These are phyloP conservation scores for Troilus luridus DNA, from an alignment of 2,888 invertebrate species.

Conservation along the genomic window DNA sequence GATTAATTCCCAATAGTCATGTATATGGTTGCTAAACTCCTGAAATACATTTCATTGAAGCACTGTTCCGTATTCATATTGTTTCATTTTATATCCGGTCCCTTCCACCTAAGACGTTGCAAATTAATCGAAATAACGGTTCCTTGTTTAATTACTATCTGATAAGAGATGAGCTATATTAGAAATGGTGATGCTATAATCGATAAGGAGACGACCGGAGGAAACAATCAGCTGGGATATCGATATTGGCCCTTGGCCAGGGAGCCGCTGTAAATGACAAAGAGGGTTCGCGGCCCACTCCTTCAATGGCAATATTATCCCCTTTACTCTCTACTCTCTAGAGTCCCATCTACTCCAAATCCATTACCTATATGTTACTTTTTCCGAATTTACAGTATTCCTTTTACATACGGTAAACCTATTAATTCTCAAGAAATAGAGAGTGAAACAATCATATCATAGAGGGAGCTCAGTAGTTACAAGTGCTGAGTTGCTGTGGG, in stretches of 20 bases:
- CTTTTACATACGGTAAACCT: too few species aligned
- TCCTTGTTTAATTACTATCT: not conserved
- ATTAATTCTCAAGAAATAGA: too few species aligned
- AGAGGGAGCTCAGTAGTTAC: too few species aligned
- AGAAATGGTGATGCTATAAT: slow-evolving; percentile 12
- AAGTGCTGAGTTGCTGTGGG: too few species aligned
- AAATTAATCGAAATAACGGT: not conserved
- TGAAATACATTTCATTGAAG: too few species aligned
- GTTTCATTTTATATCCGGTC: too few species aligned
- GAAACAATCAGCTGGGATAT: slow-evolving; percentile 38
- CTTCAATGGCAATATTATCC: slow-evolving; percentile 37
- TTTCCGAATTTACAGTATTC: not conserved
- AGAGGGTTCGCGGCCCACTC: slow-evolving; percentile 38
- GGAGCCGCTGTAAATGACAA: slow-evolving; percentile 30
- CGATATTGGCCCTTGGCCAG: slow-evolving; percentile 28
- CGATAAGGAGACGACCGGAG: not conserved
- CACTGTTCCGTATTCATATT: too few species aligned
- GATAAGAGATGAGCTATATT: not conserved
- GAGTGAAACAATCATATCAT: too few species aligned
- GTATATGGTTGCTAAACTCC: too few species aligned
- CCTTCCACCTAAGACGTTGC: not conserved
- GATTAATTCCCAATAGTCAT: too few species aligned
- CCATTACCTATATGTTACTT: not conserved
- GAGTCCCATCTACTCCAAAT: not conserved
- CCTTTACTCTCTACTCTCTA: not conserved